Evolutionary conservation across 2,797 vertebrate genomes (phyloP).

Genomic region (Cetoscarus ocellatus): DNA sequence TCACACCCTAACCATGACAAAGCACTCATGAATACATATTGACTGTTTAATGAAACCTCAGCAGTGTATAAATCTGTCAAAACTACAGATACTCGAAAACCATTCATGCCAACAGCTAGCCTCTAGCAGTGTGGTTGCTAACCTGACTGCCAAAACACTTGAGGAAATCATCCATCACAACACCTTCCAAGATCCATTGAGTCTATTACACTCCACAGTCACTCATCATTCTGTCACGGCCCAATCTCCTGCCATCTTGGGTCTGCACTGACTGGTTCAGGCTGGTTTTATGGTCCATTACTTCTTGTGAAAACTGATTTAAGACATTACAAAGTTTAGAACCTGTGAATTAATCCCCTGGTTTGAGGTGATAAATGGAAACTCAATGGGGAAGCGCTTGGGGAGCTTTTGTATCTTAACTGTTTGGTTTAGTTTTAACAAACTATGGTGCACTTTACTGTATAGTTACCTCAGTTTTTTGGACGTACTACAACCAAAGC

Average conservation of each 20-base stretch:
- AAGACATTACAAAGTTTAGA: no score
- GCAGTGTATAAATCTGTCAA: conserved; percentile 8
- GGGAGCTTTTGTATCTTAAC: no score
- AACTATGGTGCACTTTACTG: no score
- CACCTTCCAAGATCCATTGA: background rate
- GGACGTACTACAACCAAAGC: no score
- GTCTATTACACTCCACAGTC: background rate
- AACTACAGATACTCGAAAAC: background rate
- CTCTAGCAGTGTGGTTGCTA: background rate
- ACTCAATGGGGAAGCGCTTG: no score
- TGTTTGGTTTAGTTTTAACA: no score
- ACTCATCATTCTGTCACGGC: conserved; percentile 3
- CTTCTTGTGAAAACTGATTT: background rate
- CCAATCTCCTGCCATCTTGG: background rate
- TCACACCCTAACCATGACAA: background rate
- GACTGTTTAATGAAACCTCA: background rate
- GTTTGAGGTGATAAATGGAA: no score
- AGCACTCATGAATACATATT: background rate
- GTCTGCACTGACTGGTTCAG: background rate
- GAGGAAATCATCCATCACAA: background rate
- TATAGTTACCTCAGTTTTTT: no score
- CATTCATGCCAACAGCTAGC: background rate
- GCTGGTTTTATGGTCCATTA: background rate
- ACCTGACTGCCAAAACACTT: conserved; percentile 10
- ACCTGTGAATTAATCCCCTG: background rate